Evolutionary conservation across 2,113 vertebrate species (phyloP).

Genomic region (Cariama cristata): DNA sequence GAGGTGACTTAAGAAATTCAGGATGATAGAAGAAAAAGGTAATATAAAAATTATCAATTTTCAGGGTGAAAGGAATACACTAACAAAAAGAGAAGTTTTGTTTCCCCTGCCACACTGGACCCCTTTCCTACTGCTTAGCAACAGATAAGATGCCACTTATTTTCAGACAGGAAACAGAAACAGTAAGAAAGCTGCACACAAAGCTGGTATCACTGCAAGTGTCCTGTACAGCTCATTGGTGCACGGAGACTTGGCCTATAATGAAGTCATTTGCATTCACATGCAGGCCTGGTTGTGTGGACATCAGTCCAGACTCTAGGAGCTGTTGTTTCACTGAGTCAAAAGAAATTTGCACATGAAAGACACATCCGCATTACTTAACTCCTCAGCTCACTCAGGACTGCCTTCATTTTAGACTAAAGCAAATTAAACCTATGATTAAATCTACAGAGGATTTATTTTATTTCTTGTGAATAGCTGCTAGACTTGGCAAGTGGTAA

Average conservation of each 20-base stretch:
- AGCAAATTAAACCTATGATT: constrained; percentile 61
- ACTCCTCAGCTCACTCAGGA: constrained; percentile 56
- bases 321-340: constrained; percentile 76
- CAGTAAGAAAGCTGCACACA: constrained; percentile 65
- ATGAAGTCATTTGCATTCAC: constrained; percentile 80
- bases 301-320: constrained; percentile 72
- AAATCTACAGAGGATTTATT: constrained; percentile 50
- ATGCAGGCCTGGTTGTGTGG: constrained; percentile 60
- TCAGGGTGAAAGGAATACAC: neutral
- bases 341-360: constrained; percentile 84
- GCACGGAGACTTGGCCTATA: constrained; percentile 64
- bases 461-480: constrained; percentile 4
- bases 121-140: constrained; percentile 48
- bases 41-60: neutral
- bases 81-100: constrained; percentile 31
- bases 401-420: constrained; percentile 59
- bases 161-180: constrained; percentile 69
- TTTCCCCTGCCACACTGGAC: neutral
- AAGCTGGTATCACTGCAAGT: constrained; percentile 64
- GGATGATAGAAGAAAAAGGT: neutral
- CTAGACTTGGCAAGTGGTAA: constrained; percentile 11
- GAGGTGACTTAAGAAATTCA: neutral
- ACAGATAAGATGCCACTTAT: constrained; percentile 60
- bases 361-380: constrained; percentile 73
- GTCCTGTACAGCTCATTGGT: constrained; percentile 63